These are phyloP conservation scores for Agrochola litura DNA, from an alignment of 2,888 invertebrate species.

Conservation along the genomic window DNA sequence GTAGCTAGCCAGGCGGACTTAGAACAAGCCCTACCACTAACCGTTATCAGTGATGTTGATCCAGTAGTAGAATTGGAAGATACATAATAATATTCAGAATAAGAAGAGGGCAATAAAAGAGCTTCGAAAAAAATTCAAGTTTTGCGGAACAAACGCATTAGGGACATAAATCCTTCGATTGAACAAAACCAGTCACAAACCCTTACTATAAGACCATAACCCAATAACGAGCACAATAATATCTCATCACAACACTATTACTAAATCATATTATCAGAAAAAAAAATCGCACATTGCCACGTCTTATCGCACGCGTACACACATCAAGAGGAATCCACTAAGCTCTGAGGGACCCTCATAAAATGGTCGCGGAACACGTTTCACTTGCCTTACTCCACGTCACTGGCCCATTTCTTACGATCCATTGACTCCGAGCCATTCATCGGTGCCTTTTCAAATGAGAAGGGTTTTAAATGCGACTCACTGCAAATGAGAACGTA, in stretches of 20 bases:
- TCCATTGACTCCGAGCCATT: conserved; percentile 88
- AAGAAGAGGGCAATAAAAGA: not conserved
- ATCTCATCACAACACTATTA: conserved; percentile 44
- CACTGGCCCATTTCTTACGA: conserved; percentile 89
- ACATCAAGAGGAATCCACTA: conserved; percentile 60
- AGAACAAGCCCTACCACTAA: too few relatives aligned
- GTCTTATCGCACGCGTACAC: conserved; percentile 65
- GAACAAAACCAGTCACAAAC: not conserved
- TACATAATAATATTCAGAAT: not conserved
- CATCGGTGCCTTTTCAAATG: conserved; percentile 88
- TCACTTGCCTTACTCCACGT: conserved; percentile 83
- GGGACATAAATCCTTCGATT: not conserved
- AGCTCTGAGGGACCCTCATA: conserved; percentile 75
- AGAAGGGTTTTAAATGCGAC: conserved; percentile 84
- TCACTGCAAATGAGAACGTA: conserved; percentile 83
- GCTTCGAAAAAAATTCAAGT: not conserved
- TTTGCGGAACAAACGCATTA: not conserved
- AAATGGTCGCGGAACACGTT: conserved; percentile 77
- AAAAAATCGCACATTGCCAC: conserved; percentile 54
- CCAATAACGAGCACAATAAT: conserved; percentile 34
- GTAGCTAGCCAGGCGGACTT: too few relatives aligned
- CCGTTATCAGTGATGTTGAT: too few relatives aligned
- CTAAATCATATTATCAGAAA: conserved; percentile 48
- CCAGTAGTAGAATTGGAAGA: not conserved
- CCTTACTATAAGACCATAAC: conserved; percentile 9